These are phyloP conservation scores for Zaprionus kolodkinae DNA, from an alignment of 1,140 invertebrate genomes.

Conservation along the genomic window DNA sequence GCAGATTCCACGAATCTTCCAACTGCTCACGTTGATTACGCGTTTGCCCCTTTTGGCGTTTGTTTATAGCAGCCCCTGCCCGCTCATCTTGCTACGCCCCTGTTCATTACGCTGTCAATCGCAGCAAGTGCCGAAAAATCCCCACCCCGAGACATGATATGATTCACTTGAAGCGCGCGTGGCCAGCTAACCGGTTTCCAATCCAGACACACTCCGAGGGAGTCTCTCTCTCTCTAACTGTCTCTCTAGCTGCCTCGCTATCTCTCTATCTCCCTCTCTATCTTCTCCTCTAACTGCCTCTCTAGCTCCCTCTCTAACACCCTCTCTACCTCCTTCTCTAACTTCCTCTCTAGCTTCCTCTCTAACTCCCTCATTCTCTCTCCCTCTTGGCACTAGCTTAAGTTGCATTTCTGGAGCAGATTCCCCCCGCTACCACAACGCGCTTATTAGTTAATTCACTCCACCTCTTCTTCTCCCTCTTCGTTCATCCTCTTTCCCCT, in stretches of 20 bases:
- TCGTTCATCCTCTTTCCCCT: background rate
- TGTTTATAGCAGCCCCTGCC: too few species aligned
- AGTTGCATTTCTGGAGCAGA: background rate
- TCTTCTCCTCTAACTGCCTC: background rate
- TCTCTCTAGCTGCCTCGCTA: background rate
- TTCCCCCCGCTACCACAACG: background rate
- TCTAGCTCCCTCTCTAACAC: background rate
- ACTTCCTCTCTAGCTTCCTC: background rate
- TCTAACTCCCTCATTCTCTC: background rate
- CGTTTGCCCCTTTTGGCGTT: too few species aligned
- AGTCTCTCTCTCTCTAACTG: too few species aligned
- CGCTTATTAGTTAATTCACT: background rate
- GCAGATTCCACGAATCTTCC: background rate
- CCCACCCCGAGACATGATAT: conserved; percentile 22
- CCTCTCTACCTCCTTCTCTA: background rate
- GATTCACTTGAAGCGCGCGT: conserved; percentile 14
- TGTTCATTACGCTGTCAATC: background rate
- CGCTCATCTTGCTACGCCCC: too few species aligned
- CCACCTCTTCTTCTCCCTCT: background rate
- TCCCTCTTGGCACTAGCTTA: background rate
- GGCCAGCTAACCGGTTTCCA: conserved; percentile 12
- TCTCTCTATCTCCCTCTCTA: background rate
- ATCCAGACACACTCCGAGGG: too few species aligned
- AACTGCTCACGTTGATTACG: background rate
- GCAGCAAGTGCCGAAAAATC: conserved; percentile 12